Percentiles rank a stretch among this genome's conserved stretches.
Evolutionary conservation across 2,888 invertebrate genomes (phyloP).

Genomic region (Hybos culiciformis): DNA sequence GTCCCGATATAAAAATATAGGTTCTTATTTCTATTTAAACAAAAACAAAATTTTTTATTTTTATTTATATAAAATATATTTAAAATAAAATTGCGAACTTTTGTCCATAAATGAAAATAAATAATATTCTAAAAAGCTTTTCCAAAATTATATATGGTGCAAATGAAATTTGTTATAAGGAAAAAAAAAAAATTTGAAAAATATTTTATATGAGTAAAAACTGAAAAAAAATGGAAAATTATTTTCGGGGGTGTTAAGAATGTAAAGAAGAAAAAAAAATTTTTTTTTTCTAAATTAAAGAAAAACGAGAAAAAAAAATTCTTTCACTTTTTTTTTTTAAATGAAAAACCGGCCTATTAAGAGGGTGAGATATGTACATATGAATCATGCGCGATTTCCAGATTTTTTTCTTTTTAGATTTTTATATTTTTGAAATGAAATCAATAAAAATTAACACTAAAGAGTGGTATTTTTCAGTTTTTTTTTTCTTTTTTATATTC

Average conservation of each 20-base stretch:
- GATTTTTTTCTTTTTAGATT: background rate
- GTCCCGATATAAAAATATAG: too few species aligned
- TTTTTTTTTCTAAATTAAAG: too few species aligned
- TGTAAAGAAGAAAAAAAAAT: background rate
- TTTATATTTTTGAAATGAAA: background rate
- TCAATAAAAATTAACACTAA: background rate
- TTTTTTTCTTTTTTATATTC: background rate
- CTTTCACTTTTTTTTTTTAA: background rate
- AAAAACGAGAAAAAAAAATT: background rate
- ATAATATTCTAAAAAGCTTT: too few species aligned
- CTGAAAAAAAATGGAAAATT: background rate
- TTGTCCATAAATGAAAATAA: too few species aligned
- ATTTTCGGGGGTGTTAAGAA: too few species aligned
- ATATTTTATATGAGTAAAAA: too few species aligned
- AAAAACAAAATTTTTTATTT: too few species aligned
- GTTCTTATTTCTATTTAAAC: too few species aligned
- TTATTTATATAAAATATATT: too few species aligned
- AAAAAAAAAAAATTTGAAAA: background rate
- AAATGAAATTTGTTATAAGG: too few species aligned
- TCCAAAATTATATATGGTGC: too few species aligned
- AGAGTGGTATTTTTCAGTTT: background rate
- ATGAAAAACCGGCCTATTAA: background rate
- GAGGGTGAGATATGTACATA: background rate
- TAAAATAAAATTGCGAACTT: too few species aligned
- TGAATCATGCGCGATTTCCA: background rate